Percentiles rank a stretch among this genome's conserved stretches.
Conservation (phyloP, 2,113 vertebrate species). For the Oncorhynchus kisutch region DNA sequence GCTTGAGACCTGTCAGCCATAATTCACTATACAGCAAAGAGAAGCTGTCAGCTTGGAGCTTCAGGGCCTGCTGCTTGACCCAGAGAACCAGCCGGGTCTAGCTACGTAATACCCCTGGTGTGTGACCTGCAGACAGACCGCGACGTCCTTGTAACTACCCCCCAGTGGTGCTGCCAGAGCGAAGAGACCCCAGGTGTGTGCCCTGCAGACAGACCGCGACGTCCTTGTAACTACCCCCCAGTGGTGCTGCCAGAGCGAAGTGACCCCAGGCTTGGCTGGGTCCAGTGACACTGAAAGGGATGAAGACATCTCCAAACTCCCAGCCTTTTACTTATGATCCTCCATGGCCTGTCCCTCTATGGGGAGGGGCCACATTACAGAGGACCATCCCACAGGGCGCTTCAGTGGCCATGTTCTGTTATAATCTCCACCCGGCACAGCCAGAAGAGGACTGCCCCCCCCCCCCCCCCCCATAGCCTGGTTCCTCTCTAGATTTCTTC, state of each 20-base stretch:
- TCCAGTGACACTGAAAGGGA: conserved; percentile 25
- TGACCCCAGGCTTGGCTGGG: conserved; percentile 16
- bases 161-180: background rate
- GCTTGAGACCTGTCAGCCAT: conserved; percentile 48
- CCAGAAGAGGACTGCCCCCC: no score
- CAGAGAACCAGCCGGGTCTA: conserved; percentile 23
- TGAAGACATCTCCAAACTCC: conserved; percentile 26
- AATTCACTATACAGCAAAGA: conserved; percentile 25
- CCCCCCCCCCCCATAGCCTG: no score
- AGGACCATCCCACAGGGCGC: conserved; percentile 6
- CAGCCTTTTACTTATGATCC: conserved; percentile 9
- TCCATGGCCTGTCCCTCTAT: conserved; percentile 19
- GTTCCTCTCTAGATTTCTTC: no score
- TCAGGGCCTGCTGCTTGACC: conserved; percentile 41
- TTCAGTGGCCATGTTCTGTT: background rate
- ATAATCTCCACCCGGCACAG: no score
- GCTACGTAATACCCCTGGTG: background rate
- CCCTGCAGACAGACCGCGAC: no score
- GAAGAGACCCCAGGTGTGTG: conserved; percentile 8
- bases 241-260: no score
- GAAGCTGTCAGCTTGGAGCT: conserved; percentile 48
- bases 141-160: background rate
- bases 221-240: no score
- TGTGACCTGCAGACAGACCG: background rate
- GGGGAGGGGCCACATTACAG: conserved; percentile 6